Evolutionary conservation across 2,113 vertebrate genomes (phyloP), one percentile per base, ranked within the genome.

Genomic region (Prunella fulvescens): DNA sequence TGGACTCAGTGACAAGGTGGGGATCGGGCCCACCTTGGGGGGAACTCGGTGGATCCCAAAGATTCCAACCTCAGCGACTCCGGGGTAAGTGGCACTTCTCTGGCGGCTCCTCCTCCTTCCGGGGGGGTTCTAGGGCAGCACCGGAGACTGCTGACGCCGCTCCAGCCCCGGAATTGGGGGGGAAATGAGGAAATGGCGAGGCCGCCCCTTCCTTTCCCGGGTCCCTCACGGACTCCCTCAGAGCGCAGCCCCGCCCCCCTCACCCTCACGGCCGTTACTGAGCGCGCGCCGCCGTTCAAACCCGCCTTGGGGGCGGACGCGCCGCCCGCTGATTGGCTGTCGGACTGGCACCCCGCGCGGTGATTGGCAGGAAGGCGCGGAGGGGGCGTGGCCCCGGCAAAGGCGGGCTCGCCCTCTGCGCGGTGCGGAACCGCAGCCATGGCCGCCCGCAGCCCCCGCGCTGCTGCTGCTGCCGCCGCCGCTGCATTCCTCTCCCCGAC

Each of bases 321-420:
- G 0, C 53, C 44, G 79, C 23, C 19, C 78, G 7, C 48, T 29
- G 48, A 79, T 65, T 79, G 76, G 76, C 57, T 31, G 44, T 0
- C 12, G 7, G n/a, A 11, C 33, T 1, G 33, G 9, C 14, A 4
- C 14, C 3, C 14, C 26, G 35, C 12, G 3, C 57, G 12, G 9
- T 20, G 57, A 67, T 26, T 39, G 62, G 50, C 0, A 5, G 2
- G 9, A 0, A 28, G 9, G 44, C 0, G 29, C 11, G 35, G 18
- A 1, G 29, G 9, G 29, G 79, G 65, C 79, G 64, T 11, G 64
- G 28, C 23, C 28, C 0, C 7, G 7, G 10, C 1, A 3, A 6
- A 7, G n/a, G 62, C 62, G 20, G 33, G 20, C 10, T 33, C 5
- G 2, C 28, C 5, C 9, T 18, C 23, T 1, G 53, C 18, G 20